Percentiles rank a stretch among this genome's conserved stretches.
These are phyloP conservation scores for Meiosimyza decipiens DNA, from an alignment of 2,888 invertebrate genomes.

Conservation along the genomic window DNA sequence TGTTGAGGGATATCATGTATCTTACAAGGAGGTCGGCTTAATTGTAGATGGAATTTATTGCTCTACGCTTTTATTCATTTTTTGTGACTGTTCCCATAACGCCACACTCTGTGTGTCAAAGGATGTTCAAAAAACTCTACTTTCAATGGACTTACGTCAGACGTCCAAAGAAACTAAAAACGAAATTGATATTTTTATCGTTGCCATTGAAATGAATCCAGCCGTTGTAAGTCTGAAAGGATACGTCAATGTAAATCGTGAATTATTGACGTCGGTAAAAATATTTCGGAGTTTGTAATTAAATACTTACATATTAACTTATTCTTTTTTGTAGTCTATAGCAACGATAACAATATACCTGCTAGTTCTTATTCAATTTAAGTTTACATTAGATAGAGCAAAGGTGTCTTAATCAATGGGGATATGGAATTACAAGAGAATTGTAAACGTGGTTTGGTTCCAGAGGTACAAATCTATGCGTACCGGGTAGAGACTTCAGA, in stretches of 20 bases:
- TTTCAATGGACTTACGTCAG: slow-evolving; percentile 71
- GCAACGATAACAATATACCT: slow-evolving; percentile 76
- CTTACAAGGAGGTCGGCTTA: slow-evolving; percentile 76
- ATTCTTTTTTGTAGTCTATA: slow-evolving; percentile 69
- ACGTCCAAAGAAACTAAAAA: slow-evolving; percentile 72
- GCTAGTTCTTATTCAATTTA: slow-evolving; percentile 75
- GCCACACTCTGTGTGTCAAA: slow-evolving; percentile 74
- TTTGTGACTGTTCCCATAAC: slow-evolving; percentile 76
- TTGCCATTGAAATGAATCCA: slow-evolving; percentile 78
- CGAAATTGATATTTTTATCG: slow-evolving; percentile 77
- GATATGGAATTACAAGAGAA: no score
- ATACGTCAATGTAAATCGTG: slow-evolving; percentile 74
- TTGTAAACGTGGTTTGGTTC: no score
- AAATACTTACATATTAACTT: slow-evolving; percentile 14
- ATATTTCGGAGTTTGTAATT: neutral
- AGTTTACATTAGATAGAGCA: slow-evolving; percentile 68
- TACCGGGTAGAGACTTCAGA: no score
- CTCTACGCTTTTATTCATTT: slow-evolving; percentile 72
- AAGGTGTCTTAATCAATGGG: neutral
- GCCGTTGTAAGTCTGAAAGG: slow-evolving; percentile 76
- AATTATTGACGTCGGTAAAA: slow-evolving; percentile 74
- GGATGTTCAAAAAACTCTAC: slow-evolving; percentile 72
- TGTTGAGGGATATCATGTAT: slow-evolving; percentile 68
- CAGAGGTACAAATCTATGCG: no score
- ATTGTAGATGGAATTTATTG: slow-evolving; percentile 75